These are phyloP conservation scores for Peromyscus polionotus DNA, from an alignment of 2,113 vertebrate species.

Conservation along the genomic window DNA sequence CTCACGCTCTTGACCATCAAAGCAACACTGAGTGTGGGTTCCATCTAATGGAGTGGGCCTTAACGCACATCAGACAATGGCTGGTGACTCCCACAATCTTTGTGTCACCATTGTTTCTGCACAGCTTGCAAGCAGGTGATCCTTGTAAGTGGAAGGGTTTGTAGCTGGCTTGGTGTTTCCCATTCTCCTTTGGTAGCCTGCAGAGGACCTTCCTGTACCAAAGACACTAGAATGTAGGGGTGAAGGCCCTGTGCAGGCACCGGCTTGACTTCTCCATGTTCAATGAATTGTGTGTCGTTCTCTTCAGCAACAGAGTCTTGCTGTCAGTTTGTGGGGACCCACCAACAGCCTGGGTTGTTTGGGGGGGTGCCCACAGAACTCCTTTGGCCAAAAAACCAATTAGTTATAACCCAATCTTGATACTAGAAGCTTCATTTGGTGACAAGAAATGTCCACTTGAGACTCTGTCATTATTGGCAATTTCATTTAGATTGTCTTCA, in stretches of 20 bases:
- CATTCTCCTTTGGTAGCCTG: neutral
- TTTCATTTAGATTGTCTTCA: neutral
- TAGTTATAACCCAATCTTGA: neutral
- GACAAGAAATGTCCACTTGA: neutral
- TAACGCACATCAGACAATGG: neutral
- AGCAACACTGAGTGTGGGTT: neutral
- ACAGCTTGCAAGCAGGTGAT: neutral
- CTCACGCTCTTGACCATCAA: neutral
- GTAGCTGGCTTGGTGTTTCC: neutral
- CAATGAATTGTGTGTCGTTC: neutral
- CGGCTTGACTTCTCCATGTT: neutral
- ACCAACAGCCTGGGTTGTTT: neutral
- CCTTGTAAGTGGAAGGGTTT: neutral
- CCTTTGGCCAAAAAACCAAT: neutral
- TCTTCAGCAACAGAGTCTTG: neutral
- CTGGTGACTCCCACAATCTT: neutral
- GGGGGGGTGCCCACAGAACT: neutral
- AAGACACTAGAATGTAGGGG: neutral
- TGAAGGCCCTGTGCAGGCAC: too few relatives aligned
- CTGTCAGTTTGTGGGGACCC: neutral
- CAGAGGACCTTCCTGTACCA: neutral
- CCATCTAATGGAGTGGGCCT: neutral
- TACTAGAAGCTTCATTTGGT: neutral
- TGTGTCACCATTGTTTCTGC: neutral
- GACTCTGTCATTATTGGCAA: neutral